Evolutionary conservation across 1,140 invertebrate species (phyloP), one percentile per base, ranked within the genome.

Genomic region (Caenorhabditis remanei): DNA sequence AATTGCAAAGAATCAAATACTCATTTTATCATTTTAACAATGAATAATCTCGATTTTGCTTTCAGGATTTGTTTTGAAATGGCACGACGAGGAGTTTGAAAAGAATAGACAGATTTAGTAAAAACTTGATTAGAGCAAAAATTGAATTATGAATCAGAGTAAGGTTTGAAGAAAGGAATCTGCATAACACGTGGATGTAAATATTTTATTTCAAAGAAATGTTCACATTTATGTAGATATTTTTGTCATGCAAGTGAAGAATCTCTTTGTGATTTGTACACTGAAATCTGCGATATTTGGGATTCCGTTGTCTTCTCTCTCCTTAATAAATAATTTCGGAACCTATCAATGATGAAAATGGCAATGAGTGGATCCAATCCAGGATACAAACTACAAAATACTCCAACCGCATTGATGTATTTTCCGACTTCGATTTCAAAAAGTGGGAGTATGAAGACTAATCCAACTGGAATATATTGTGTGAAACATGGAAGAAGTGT

Each of bases 401-500:
- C 67, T 9, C 67, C 67, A 19, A 71, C 67, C 1, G 46, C 6
- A 71, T 71, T 71, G 40, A 43, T 48, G 19, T 46, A 46, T 71
- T 71, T 71, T 5, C 43, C 67, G n/a, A 71, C 40, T 19, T 48
- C 43, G 19, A 71, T 46, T n/a, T 71, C 67, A 48, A 71, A 71
- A 46, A 71, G 11, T n/a, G 67, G 67, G 6, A 71, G 43, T 7
- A 71, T 46, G 43, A 71, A 71, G 14, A 71, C 43, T 5, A 48
- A 9, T 71, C 67, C 67, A 43, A 71, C 67, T n/a, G 67, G 67
- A 6, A 71, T 71, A 19, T 71, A 71, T 41, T 71, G 67, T 5
- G 67, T 71, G n/a, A 71, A 14, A n/a, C 40, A 48, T 8, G 67
- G 67, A 9, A 71, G 67, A 48, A 71, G 67, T n/a, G 67, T 71